These are phyloP conservation scores for Nasonia oneida DNA, from an alignment of 2,888 invertebrate genomes.

Conservation along the genomic window DNA sequence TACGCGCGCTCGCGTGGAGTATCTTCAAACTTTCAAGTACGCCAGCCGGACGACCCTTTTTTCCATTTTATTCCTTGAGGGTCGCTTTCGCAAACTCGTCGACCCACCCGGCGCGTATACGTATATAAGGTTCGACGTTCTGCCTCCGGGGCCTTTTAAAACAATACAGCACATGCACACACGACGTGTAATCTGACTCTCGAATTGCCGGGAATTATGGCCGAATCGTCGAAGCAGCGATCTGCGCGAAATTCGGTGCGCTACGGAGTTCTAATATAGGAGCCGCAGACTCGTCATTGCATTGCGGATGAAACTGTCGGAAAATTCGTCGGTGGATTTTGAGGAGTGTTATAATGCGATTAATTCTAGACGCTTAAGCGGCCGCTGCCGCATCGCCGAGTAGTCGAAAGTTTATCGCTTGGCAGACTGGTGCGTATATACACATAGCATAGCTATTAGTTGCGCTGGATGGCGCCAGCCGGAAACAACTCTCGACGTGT, in stretches of 20 bases:
- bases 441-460: background rate
- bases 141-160: background rate
- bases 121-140: background rate
- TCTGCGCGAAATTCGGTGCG: too few relatives aligned
- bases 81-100: background rate
- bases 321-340: slow-evolving; percentile 26
- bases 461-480: background rate
- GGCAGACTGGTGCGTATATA: background rate
- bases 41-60: background rate
- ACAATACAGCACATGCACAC: too few relatives aligned
- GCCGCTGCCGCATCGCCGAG: background rate
- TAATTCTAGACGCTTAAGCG: slow-evolving; percentile 44
- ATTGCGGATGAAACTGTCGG: slow-evolving; percentile 28
- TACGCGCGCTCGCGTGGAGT: background rate
- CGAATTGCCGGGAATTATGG: too few relatives aligned
- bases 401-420: slow-evolving; percentile 4
- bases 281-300: background rate
- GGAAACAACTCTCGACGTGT: background rate
- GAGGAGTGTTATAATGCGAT: slow-evolving; percentile 50
- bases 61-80: background rate
- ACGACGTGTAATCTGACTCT: too few relatives aligned
- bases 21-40: slow-evolving; percentile 21
- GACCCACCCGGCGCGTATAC: background rate
- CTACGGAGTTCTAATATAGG: background rate
- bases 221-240: too few relatives aligned